phyloP scores from a whole-genome alignment of 1,140 invertebrate species.

The Helicorthomorpha holstii region DNA sequence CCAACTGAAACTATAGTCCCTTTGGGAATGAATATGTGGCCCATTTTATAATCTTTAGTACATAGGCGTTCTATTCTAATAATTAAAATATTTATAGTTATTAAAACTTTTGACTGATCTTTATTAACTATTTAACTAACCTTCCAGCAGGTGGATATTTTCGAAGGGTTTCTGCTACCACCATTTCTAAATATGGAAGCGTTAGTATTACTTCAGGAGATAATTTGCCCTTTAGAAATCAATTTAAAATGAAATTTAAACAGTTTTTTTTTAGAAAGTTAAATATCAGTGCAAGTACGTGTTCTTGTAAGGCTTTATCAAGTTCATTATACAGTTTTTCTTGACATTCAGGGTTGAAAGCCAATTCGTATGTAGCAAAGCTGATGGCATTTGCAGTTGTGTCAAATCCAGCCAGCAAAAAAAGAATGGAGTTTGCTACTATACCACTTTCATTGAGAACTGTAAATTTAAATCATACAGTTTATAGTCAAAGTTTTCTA shows the following conservation, averaged over 20 bases:
- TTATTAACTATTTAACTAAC: not conserved
- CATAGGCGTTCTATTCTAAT: not conserved
- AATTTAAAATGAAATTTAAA: not conserved
- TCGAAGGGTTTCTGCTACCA: not conserved
- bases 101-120: not conserved
- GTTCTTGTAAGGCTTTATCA: conserved; percentile 5
- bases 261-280: not conserved
- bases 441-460: not conserved
- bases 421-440: conserved; percentile 11
- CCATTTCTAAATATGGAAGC: not conserved
- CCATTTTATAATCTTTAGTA: conserved; percentile 14
- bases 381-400: conserved; percentile 26
- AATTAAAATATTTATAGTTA: not conserved
- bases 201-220: not conserved
- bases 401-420: conserved; percentile 28
- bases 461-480: no score
- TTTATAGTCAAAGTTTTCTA: no score
- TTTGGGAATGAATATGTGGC: conserved; percentile 25
- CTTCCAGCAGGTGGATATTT: not conserved
- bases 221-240: not conserved
- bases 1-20: conserved; percentile 30
- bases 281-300: not conserved
- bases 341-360: conserved; percentile 26
- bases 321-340: conserved; percentile 27
- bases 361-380: conserved; percentile 21